These are phyloP conservation scores for Yasuhikotakia modesta DNA, from an alignment of 2,797 vertebrate genomes.

Conservation along the genomic window DNA sequence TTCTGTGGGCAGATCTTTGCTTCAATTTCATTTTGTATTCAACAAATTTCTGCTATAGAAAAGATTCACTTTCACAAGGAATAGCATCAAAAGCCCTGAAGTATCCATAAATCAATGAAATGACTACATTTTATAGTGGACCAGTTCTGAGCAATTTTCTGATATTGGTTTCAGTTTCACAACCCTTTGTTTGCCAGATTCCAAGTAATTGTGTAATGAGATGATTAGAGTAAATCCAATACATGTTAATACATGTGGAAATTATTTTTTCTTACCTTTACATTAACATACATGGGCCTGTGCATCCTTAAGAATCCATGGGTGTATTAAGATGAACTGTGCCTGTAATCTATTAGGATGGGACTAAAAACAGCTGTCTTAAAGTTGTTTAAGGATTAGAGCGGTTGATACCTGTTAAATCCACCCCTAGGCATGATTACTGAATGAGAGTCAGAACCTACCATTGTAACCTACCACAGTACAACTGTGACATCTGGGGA, in stretches of 20 bases:
- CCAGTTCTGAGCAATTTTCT: slow-evolving; percentile 50
- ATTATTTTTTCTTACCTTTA: no score
- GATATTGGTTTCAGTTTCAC: slow-evolving; percentile 55
- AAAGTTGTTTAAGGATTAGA: slow-evolving; percentile 45
- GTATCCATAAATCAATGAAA: slow-evolving; percentile 62
- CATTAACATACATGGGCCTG: no score
- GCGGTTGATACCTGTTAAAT: slow-evolving; percentile 27
- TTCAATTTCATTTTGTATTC: slow-evolving; percentile 54
- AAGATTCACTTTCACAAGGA: slow-evolving; percentile 57
- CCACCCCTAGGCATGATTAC: slow-evolving; percentile 40
- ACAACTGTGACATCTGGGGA: not conserved
- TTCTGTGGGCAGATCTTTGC: slow-evolving; percentile 60
- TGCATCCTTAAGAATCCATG: no score
- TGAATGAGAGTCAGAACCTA: slow-evolving; percentile 1
- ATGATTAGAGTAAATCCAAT: no score
- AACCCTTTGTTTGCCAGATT: slow-evolving; percentile 42
- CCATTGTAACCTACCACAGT: slow-evolving; percentile 35
- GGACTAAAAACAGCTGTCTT: slow-evolving; percentile 40
- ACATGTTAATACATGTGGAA: no score
- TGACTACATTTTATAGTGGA: slow-evolving; percentile 62
- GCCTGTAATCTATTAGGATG: slow-evolving; percentile 40
- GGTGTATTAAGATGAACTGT: slow-evolving; percentile 42
- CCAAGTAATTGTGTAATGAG: slow-evolving; percentile 49
- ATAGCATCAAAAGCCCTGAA: slow-evolving; percentile 63
- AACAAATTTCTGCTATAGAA: slow-evolving; percentile 50